phyloP scores from a whole-genome alignment of 2,797 vertebrate genomes.

The Ctenochaetus hawaiiensis region DNA sequence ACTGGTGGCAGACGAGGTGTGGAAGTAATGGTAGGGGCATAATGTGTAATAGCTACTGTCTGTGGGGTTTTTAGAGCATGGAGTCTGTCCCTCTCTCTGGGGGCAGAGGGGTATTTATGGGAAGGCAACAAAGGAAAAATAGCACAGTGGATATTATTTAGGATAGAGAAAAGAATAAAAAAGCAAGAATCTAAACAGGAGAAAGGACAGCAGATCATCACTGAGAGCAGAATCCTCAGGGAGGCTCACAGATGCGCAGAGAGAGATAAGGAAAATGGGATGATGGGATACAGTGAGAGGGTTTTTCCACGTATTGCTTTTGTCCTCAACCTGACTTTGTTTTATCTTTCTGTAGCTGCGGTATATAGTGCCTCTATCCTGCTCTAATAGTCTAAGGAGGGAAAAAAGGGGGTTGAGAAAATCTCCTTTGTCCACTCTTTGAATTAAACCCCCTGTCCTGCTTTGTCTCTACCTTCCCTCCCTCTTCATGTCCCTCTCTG shows the following conservation, averaged over 20 bases:
- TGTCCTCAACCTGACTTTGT: slow-evolving; percentile 15
- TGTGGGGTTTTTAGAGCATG: slow-evolving; percentile 62
- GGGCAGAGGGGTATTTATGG: slow-evolving; percentile 63
- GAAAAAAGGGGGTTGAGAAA: neutral
- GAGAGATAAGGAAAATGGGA: slow-evolving; percentile 2
- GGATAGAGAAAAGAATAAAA: slow-evolving; percentile 23
- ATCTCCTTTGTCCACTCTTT: slow-evolving; percentile 23
- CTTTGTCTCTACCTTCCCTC: slow-evolving; percentile 42
- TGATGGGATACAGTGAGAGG: neutral
- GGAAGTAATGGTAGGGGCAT: slow-evolving; percentile 23
- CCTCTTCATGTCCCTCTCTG: slow-evolving; percentile 12
- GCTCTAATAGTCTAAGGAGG: neutral
- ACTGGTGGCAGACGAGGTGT: slow-evolving; percentile 30
- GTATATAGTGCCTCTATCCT: neutral
- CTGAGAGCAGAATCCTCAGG: slow-evolving; percentile 20
- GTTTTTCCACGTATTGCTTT: slow-evolving; percentile 1
- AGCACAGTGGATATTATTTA: slow-evolving; percentile 12
- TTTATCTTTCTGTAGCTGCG: neutral
- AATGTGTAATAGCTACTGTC: slow-evolving; percentile 53
- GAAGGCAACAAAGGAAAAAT: slow-evolving; percentile 22
- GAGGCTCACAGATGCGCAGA: slow-evolving; percentile 13
- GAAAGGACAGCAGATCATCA: neutral
- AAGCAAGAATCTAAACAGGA: neutral
- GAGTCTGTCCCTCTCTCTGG: slow-evolving; percentile 61
- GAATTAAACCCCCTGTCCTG: slow-evolving; percentile 17